phyloP scores from a whole-genome alignment of 2,113 vertebrate genomes.

The Cacatua alba region DNA sequence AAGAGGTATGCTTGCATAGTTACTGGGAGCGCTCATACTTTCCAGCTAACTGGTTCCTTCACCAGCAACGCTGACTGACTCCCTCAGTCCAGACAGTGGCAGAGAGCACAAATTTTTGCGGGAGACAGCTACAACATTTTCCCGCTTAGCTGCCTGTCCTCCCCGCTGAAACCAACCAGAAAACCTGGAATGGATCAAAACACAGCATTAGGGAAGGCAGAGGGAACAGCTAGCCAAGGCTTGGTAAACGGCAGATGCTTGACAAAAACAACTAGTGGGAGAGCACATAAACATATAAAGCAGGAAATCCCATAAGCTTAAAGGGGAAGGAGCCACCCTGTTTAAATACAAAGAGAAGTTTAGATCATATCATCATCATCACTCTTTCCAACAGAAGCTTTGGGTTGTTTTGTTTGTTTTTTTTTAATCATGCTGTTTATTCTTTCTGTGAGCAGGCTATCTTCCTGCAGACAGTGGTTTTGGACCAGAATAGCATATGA shows the following conservation, averaged over 20 bases:
- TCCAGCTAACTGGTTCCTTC: background rate
- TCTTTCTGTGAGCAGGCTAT: background rate
- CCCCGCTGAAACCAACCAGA: background rate
- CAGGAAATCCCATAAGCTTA: conserved; percentile 57
- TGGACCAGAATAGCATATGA: background rate
- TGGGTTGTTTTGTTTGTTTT: background rate
- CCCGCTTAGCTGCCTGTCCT: background rate
- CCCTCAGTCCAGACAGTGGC: background rate
- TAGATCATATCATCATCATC: background rate
- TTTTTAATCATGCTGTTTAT: background rate
- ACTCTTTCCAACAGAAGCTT: background rate
- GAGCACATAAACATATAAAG: conserved; percentile 18
- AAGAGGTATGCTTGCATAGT: background rate
- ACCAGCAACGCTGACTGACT: background rate
- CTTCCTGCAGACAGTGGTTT: background rate
- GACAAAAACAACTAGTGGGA: background rate
- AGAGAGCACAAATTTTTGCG: background rate
- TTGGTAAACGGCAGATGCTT: background rate
- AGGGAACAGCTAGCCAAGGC: background rate
- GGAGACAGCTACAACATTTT: background rate
- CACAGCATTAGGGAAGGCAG: background rate
- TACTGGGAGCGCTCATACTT: background rate
- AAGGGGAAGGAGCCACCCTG: conserved; percentile 57
- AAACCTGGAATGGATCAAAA: background rate
- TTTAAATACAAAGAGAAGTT: conserved; percentile 50